Conservation (phyloP, 2,113 vertebrate species). For the Callionymus lyra region DNA sequence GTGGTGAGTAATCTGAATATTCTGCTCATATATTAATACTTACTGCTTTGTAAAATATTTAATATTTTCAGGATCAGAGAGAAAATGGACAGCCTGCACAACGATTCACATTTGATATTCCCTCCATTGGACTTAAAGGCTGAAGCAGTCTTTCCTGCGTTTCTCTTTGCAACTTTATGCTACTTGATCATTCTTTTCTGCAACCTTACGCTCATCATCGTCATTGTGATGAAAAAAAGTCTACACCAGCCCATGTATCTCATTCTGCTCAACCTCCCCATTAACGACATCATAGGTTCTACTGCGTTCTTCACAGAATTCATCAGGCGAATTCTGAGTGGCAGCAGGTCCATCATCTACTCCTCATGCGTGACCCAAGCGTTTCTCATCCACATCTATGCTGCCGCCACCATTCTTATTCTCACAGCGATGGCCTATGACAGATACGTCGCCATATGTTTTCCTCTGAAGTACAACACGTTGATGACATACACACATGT, state of each 20-base stretch:
- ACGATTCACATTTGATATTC: slow-evolving; percentile 37
- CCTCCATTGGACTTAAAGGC: slow-evolving; percentile 33
- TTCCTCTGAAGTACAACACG: slow-evolving; percentile 56
- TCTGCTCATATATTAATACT: too few relatives aligned
- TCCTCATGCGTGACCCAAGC: slow-evolving; percentile 56
- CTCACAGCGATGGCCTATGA: slow-evolving; percentile 67
- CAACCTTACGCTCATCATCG: slow-evolving; percentile 56
- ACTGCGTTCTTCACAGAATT: slow-evolving; percentile 47
- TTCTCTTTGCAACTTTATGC: slow-evolving; percentile 53
- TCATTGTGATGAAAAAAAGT: slow-evolving; percentile 52
- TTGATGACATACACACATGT: slow-evolving; percentile 51
- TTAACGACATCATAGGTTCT: slow-evolving; percentile 61
- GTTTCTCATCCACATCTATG: slow-evolving; percentile 66
- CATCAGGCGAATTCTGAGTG: slow-evolving; percentile 41
- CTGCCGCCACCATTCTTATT: slow-evolving; percentile 33
- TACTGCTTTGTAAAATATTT: too few relatives aligned
- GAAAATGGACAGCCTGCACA: slow-evolving; percentile 31
- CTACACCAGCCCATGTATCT: slow-evolving; percentile 66
- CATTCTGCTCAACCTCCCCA: slow-evolving; percentile 58
- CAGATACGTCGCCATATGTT: slow-evolving; percentile 65
- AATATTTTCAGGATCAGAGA: slow-evolving; percentile 1
- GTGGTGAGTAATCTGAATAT: too few relatives aligned
- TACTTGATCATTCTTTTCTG: slow-evolving; percentile 63
- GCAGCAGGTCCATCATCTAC: slow-evolving; percentile 36
- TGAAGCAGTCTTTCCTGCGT: slow-evolving; percentile 26